Percentiles rank a stretch among this genome's conserved stretches.
Evolutionary conservation across 2,113 vertebrate species (phyloP).

Genomic region (Polypterus senegalus): DNA sequence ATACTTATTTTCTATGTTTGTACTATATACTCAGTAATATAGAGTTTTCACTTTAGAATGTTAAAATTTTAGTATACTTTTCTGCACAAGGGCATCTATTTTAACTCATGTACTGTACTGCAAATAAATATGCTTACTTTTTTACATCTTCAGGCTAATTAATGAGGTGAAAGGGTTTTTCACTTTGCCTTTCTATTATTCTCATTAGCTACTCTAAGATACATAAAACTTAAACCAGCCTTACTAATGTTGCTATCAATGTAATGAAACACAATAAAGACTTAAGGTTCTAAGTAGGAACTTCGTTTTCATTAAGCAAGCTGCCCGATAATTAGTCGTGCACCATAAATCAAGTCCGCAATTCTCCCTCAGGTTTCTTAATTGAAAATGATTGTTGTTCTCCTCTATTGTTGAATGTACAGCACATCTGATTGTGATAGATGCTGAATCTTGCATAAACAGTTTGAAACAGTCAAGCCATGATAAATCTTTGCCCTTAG

Average conservation of each 20-base stretch:
- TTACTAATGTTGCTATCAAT: slow-evolving; percentile 36
- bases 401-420: slow-evolving; percentile 63
- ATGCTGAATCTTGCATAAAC: slow-evolving; percentile 84
- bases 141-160: slow-evolving; percentile 7
- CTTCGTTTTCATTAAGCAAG: slow-evolving; percentile 76
- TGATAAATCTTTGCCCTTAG: slow-evolving; percentile 92
- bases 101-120: not conserved
- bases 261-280: slow-evolving; percentile 66
- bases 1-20: too few relatives aligned
- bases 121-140: slow-evolving; percentile 9
- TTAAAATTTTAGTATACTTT: too few relatives aligned
- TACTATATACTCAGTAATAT: too few relatives aligned
- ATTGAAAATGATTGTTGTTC: slow-evolving; percentile 91
- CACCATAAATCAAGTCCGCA: slow-evolving; percentile 89
- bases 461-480: slow-evolving; percentile 85
- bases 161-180: slow-evolving; percentile 22
- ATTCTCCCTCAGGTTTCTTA: slow-evolving; percentile 82
- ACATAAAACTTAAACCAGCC: slow-evolving; percentile 25
- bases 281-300: slow-evolving; percentile 64
- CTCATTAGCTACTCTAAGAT: slow-evolving; percentile 27
- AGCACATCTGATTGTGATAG: slow-evolving; percentile 73
- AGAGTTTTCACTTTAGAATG: too few relatives aligned
- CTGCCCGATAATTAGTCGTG: slow-evolving; percentile 83
- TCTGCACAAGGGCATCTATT: too few relatives aligned
- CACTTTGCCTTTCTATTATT: slow-evolving; percentile 26